phyloP scores from a whole-genome alignment of 2,888 invertebrate genomes.

The Melinaea marsaeus region DNA sequence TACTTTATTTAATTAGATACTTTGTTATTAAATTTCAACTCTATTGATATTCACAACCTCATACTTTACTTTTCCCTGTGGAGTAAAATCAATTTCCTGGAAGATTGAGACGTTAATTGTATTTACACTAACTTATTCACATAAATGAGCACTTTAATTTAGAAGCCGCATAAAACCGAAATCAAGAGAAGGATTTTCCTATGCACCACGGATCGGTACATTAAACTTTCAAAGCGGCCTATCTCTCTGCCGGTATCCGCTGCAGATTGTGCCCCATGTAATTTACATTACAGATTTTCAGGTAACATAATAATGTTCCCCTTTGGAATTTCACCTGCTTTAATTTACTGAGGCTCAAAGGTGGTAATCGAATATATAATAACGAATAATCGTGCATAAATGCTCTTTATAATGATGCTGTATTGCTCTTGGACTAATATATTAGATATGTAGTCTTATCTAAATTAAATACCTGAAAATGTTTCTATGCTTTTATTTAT shows the following conservation, averaged over 20 bases:
- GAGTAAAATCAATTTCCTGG: conserved; percentile 15
- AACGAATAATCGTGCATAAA: conserved; percentile 12
- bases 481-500: not conserved
- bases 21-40: not conserved
- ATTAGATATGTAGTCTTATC: too few species aligned
- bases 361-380: conserved; percentile 18
- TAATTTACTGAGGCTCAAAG: conserved; percentile 23
- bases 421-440: too few species aligned
- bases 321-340: conserved; percentile 19
- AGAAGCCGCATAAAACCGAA: conserved; percentile 55
- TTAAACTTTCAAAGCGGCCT: conserved; percentile 61
- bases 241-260: conserved; percentile 45
- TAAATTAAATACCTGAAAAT: not conserved
- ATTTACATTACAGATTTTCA: conserved; percentile 56
- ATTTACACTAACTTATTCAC: conserved; percentile 46
- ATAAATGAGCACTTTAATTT: conserved; percentile 53
- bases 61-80: conserved; percentile 3
- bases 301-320: conserved; percentile 44
- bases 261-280: conserved; percentile 52
- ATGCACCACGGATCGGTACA: conserved; percentile 54
- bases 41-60: not conserved
- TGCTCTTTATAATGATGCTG: not conserved
- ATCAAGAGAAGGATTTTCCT: conserved; percentile 55
- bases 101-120: conserved; percentile 27
- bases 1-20: not conserved